Evolutionary conservation across 2,113 vertebrate genomes (phyloP), one percentile per base, ranked within the genome.

Genomic region (Ahaetulla prasina): DNA sequence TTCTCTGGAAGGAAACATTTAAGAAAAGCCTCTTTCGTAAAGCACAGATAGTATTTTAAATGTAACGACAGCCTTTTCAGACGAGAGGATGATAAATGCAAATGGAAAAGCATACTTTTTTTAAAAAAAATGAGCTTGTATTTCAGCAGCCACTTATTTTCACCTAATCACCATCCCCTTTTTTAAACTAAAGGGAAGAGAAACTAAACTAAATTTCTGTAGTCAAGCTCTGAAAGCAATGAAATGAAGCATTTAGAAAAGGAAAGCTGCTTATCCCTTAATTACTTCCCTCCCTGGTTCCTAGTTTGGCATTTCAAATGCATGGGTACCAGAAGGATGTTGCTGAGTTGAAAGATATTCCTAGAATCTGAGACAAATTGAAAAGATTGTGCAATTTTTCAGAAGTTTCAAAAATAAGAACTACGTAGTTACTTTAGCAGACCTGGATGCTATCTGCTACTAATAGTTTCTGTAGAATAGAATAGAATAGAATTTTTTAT

Each of bases 11-110:
- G 94, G 90, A 93, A 95, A 85, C 92, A 85, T 27, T 93, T 90
- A 50, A 87, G n/a, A 89, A 95, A 96, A 96, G 93, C 96, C 93
- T 95, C 95, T 96, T 96, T 96, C 25, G 60, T 95, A 95, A 95
- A 95, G 96, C 95, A 95, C 93, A 94, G 94, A 96, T 97, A 95
- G 96, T 96, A 94, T 97, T 95, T 95, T 94, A 96, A 95, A 96
- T 89, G 92, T 95, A 96, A 96, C 92, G 68, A 92, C 57, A 68
- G 88, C 85, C 74, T 89, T 80, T 90, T 90, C n/a, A 86, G 53
- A 86, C 89, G 85, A 95, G 93, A 92, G 94, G 95, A 96, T 95
- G 96, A 94, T 0, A 5, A 88, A 93, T 88, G 89, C 95, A 96
- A 8, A 90, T 85, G 54, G 27, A 54, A 63, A 49, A 57, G 53